A percentile compares a stretch with the other conserved stretches of the same genome.
Conservation (phyloP, 2,888 invertebrate species). For the Ptychoptera contaminata region DNA sequence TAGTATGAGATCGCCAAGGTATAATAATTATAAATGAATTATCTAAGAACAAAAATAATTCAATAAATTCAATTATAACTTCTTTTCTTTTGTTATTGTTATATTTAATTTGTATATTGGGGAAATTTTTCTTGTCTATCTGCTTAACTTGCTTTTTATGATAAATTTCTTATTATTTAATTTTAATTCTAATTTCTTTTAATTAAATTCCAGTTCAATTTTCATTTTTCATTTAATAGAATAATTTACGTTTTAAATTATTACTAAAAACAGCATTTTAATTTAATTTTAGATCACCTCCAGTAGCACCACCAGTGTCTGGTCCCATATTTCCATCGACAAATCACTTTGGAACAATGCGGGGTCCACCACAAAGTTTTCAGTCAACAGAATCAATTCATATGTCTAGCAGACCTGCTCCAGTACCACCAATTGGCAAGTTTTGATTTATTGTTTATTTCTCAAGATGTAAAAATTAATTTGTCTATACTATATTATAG, state of each 20-base stretch:
- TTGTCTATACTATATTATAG: conserved; percentile 12
- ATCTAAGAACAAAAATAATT: background rate
- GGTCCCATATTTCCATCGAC: conserved; percentile 24
- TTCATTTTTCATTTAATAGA: too few relatives aligned
- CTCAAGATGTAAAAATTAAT: conserved; percentile 2
- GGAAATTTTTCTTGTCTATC: conserved; percentile 5
- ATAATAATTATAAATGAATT: conserved; percentile 12
- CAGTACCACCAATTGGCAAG: conserved; percentile 13
- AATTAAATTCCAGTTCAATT: too few relatives aligned
- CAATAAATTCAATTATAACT: background rate
- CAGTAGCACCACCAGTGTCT: conserved; percentile 20
- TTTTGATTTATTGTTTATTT: background rate
- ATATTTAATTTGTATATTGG: background rate
- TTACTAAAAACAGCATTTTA: background rate
- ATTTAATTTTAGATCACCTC: conserved; percentile 24
- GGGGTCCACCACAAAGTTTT: conserved; percentile 22
- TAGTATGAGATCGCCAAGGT: conserved; percentile 71
- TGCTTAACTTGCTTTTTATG: conserved; percentile 2
- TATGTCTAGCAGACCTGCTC: conserved; percentile 21
- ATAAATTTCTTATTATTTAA: too few relatives aligned
- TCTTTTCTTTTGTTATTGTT: conserved; percentile 1
- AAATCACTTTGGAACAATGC: conserved; percentile 29
- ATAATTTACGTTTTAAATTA: background rate
- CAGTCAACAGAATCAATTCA: conserved; percentile 25
- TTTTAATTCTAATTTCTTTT: too few relatives aligned